Evolutionary conservation across 64 coral and sea anemone species (phyloP).

Genomic region (Hydrozoanthus tunicans): DNA sequence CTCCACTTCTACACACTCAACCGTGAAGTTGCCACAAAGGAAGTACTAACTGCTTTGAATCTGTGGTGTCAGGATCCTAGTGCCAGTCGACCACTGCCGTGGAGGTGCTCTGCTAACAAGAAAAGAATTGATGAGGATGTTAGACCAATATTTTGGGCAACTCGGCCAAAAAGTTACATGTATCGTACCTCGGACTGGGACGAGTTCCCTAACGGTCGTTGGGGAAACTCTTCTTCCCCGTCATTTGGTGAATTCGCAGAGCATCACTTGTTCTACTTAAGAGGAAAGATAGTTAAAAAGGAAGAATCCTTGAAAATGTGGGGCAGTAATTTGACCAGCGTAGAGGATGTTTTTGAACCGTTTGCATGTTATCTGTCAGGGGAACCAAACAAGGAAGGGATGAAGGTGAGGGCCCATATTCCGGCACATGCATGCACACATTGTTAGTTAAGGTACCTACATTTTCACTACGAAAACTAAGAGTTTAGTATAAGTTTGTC

Average conservation of each 20-base stretch:
- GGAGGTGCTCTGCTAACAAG: conserved; percentile 93
- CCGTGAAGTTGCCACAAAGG: conserved; percentile 90
- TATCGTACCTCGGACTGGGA: conserved; percentile 99
- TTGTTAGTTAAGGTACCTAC: no score
- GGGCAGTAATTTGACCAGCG: conserved; percentile 60
- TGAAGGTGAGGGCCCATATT: conserved; percentile 59
- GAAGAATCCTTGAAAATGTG: conserved; percentile 88
- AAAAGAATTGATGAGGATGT: conserved; percentile 92
- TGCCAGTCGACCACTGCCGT: conserved; percentile 86
- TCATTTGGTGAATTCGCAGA: conserved; percentile 86
- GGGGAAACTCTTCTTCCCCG: conserved; percentile 92
- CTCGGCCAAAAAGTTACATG: conserved; percentile 92
- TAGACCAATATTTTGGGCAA: conserved; percentile 96
- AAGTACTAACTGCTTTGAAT: conserved; percentile 77
- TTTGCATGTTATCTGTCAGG: conserved; percentile 92
- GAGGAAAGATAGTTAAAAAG: conserved; percentile 75
- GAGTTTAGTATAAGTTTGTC: no score
- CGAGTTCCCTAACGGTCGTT: conserved; percentile 94
- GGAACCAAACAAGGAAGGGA: conserved; percentile 67
- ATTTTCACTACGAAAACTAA: no score
- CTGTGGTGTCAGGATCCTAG: conserved; percentile 92
- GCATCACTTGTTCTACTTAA: conserved; percentile 95
- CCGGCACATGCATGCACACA: no score
- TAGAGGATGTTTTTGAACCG: conserved; percentile 90
- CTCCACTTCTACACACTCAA: conserved; percentile 66